Percentiles rank a stretch among this genome's conserved stretches.
Evolutionary conservation across 2,113 vertebrate species (phyloP).

Genomic region (Amblyornis subalaris): DNA sequence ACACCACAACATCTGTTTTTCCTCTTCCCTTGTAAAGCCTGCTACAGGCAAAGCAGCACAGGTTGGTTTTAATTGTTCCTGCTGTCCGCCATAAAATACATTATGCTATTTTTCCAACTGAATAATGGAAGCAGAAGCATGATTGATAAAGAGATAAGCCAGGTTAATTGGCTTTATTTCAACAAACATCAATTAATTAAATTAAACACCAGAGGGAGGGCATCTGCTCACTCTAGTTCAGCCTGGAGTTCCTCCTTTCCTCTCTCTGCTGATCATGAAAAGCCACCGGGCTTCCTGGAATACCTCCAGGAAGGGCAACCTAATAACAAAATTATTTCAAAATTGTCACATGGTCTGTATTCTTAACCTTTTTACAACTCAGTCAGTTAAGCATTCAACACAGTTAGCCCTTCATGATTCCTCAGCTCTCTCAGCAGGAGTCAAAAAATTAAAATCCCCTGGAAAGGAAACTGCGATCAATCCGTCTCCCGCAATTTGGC

Average conservation of each 20-base stretch:
- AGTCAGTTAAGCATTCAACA: neutral
- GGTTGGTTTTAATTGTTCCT: constrained; percentile 36
- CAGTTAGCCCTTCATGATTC: neutral
- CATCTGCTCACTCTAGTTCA: constrained; percentile 28
- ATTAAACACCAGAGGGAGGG: constrained; percentile 42
- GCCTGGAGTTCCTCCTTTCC: neutral
- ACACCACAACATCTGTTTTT: neutral
- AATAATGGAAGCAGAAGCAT: constrained; percentile 27
- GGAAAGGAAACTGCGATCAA: neutral
- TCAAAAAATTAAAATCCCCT: neutral
- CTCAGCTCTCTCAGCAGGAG: neutral
- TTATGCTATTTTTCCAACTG: constrained; percentile 15
- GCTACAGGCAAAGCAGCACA: neutral
- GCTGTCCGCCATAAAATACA: constrained; percentile 33
- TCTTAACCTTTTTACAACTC: neutral
- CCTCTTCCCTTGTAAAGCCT: neutral
- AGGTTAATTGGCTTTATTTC: constrained; percentile 63
- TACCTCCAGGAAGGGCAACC: neutral
- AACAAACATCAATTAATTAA: constrained; percentile 64
- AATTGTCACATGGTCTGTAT: neutral
- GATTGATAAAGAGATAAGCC: constrained; percentile 57
- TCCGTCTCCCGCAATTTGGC: neutral
- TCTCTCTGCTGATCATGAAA: neutral
- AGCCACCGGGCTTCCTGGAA: neutral
- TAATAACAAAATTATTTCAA: neutral